These are phyloP conservation scores for Dryomyza anilis DNA, from an alignment of 2,888 invertebrate species.

Conservation along the genomic window DNA sequence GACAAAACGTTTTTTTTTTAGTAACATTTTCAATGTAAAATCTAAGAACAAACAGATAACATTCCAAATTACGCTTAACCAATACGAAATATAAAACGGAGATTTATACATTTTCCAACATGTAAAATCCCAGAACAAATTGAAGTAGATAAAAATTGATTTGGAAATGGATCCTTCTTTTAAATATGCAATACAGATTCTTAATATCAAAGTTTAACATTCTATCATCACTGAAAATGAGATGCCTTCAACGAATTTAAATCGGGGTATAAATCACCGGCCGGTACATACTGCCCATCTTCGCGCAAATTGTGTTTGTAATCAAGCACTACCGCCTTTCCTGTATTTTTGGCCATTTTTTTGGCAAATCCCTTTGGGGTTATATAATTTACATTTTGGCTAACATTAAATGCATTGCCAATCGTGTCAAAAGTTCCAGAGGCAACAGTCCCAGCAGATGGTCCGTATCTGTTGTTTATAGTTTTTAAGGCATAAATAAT, in stretches of 20 bases:
- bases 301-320: conserved; percentile 49
- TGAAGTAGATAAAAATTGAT: not conserved
- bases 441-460: conserved; percentile 69
- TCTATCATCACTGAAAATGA: not conserved
- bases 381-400: conserved; percentile 69
- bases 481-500: not conserved
- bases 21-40: too few species aligned
- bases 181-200: not conserved
- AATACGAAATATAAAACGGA: too few species aligned
- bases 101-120: too few species aligned
- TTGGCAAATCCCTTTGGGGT: conserved; percentile 72
- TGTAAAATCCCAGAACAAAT: too few species aligned
- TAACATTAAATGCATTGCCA: conserved; percentile 72
- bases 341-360: conserved; percentile 68
- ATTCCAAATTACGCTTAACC: too few species aligned
- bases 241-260: conserved; percentile 46
- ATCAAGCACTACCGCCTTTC: conserved; percentile 64
- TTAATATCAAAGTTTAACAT: not conserved
- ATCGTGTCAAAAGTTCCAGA: conserved; percentile 71
- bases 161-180: not conserved
- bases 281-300: conserved; percentile 51
- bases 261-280: conserved; percentile 56
- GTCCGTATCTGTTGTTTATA: conserved; percentile 67
- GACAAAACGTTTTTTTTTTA: too few species aligned
- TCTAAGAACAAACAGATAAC: too few species aligned